Evolutionary conservation across 1,140 invertebrate species (phyloP).

Genomic region (Atta cephalotes): DNA sequence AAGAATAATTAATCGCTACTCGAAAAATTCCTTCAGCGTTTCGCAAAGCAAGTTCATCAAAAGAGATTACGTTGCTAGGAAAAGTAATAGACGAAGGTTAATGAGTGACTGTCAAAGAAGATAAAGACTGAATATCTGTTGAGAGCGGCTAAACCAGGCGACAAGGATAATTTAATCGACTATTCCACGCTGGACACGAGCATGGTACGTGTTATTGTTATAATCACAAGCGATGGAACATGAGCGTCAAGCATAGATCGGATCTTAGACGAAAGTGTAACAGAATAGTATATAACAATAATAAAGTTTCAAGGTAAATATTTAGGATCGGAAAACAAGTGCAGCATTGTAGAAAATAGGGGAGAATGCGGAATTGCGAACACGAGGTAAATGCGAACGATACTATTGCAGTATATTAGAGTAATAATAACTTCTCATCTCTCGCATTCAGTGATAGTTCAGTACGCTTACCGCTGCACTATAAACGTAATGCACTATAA

Average conservation of each 20-base stretch:
- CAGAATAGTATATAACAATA: neutral
- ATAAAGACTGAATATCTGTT: slow-evolving; percentile 28
- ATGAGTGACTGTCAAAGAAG: slow-evolving; percentile 45
- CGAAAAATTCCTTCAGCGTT: neutral
- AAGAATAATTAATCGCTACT: slow-evolving; percentile 32
- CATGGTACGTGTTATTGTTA: slow-evolving; percentile 41
- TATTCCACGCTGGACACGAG: slow-evolving; percentile 9
- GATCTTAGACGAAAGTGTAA: slow-evolving; percentile 38
- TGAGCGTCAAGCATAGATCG: slow-evolving; percentile 18
- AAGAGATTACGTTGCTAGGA: neutral
- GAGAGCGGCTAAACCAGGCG: slow-evolving; percentile 14
- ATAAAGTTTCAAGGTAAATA: slow-evolving; percentile 20
- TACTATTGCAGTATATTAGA: no score
- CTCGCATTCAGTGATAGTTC: no score
- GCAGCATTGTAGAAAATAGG: no score
- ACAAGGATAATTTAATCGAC: slow-evolving; percentile 55
- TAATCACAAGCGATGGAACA: slow-evolving; percentile 37
- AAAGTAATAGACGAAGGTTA: slow-evolving; percentile 1
- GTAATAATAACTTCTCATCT: no score
- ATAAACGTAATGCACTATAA: no score
- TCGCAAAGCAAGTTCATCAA: neutral
- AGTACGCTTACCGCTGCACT: no score
- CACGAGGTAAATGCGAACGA: no score
- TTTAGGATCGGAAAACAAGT: neutral
- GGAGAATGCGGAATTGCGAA: no score